Evolutionary conservation across 2,888 invertebrate genomes (phyloP).

Genomic region (Stratiomys singularior): DNA sequence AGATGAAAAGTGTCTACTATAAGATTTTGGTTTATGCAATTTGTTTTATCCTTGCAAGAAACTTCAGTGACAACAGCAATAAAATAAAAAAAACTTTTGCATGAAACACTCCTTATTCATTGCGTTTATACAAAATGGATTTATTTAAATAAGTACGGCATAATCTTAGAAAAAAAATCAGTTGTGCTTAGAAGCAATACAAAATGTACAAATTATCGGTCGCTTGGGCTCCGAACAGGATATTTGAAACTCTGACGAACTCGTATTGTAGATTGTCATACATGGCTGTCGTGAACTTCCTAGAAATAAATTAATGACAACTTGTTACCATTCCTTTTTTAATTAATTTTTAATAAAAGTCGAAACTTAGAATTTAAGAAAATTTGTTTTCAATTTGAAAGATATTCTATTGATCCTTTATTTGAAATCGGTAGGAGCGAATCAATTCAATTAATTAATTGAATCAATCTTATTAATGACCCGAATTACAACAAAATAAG

Average conservation of each 20-base stretch:
- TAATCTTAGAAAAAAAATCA: neutral
- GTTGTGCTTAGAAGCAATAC: slow-evolving; percentile 54
- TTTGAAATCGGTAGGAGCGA: no score
- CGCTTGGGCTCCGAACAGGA: slow-evolving; percentile 51
- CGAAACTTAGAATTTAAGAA: no score
- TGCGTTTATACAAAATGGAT: neutral
- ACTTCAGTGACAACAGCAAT: neutral
- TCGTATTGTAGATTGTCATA: neutral
- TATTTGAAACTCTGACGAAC: neutral
- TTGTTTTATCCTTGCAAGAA: slow-evolving; percentile 13
- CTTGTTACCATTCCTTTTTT: no score
- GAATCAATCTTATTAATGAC: no score
- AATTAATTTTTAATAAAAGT: no score
- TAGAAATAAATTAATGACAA: no score
- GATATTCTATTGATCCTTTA: no score
- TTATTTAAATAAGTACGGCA: slow-evolving; percentile 17
- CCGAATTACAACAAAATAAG: no score
- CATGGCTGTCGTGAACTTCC: no score
- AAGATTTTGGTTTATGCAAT: slow-evolving; percentile 1
- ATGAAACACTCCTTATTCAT: neutral
- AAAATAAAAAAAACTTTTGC: slow-evolving; percentile 11
- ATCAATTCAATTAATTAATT: no score
- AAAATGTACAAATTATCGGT: slow-evolving; percentile 60
- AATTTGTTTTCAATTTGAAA: no score
- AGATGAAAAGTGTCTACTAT: slow-evolving; percentile 4